A percentile compares a stretch with the other conserved stretches of the same genome.
Conservation (phyloP, 2,888 invertebrate species). For the Heliconius sara region DNA sequence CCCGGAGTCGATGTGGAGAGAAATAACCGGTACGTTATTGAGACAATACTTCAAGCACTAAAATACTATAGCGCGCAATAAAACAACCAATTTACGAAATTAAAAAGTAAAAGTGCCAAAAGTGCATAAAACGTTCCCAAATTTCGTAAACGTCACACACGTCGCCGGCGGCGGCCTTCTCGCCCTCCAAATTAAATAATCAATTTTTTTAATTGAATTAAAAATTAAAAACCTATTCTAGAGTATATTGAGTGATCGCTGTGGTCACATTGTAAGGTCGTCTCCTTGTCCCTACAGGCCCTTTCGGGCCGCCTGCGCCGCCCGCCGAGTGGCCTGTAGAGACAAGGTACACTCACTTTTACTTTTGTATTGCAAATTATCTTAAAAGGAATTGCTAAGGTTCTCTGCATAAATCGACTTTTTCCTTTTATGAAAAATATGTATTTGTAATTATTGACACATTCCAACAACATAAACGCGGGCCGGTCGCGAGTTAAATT, state of each 20-base stretch:
- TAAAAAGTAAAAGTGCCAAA: conserved; percentile 23
- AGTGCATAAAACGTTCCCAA: conserved; percentile 8
- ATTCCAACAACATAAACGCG: neutral
- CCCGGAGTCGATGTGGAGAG: no score
- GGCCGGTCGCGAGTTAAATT: neutral
- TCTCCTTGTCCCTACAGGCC: conserved; percentile 3
- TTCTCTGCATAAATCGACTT: neutral
- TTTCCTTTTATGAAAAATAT: conserved; percentile 1
- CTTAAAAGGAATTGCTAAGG: conserved; percentile 21
- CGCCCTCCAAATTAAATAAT: neutral
- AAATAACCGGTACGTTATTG: neutral
- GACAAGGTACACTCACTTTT: conserved; percentile 3
- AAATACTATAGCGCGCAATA: neutral
- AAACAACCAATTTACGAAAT: conserved; percentile 21
- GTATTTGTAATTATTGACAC: conserved; percentile 11
- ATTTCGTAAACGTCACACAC: conserved; percentile 1
- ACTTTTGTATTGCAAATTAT: conserved; percentile 3
- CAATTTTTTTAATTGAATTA: neutral
- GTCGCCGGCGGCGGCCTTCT: conserved; percentile 9
- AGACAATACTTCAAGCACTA: conserved; percentile 10
- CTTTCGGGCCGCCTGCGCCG: no score
- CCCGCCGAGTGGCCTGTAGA: no score
- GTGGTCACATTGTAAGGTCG: neutral
- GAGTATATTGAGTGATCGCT: neutral
- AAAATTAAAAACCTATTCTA: neutral